Evolutionary conservation across 2,888 invertebrate species (phyloP).

Genomic region (Serripes groenlandicus): DNA sequence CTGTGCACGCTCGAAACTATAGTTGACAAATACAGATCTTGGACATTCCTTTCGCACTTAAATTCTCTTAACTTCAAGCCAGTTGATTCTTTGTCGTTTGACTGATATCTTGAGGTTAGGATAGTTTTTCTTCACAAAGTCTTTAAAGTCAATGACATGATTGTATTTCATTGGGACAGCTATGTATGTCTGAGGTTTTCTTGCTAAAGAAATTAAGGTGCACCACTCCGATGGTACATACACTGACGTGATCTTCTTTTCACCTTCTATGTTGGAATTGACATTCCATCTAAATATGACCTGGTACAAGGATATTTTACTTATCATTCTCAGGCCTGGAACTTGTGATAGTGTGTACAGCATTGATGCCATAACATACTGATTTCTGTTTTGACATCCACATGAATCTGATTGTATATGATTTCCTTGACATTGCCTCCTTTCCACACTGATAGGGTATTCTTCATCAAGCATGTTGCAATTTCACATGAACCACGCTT

Average conservation of each 20-base stretch:
- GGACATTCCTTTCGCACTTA: constrained; percentile 38
- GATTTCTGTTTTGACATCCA: constrained; percentile 55
- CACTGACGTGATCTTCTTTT: constrained; percentile 43
- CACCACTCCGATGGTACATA: no score
- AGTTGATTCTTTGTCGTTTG: constrained; percentile 41
- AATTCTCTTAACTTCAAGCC: constrained; percentile 54
- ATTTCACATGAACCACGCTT: constrained; percentile 46
- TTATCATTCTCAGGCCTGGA: constrained; percentile 16
- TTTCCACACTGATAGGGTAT: constrained; percentile 10
- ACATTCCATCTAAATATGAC: constrained; percentile 60
- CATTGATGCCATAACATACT: constrained; percentile 38
- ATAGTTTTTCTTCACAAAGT: constrained; percentile 32
- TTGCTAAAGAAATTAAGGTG: constrained; percentile 44
- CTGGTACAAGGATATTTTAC: constrained; percentile 48
- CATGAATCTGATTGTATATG: constrained; percentile 42
- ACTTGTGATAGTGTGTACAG: constrained; percentile 18
- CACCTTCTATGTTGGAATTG: constrained; percentile 49
- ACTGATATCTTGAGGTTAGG: constrained; percentile 43
- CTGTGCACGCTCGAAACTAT: not conserved
- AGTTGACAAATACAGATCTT: constrained; percentile 45
- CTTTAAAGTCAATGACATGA: constrained; percentile 1
- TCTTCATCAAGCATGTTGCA: constrained; percentile 30
- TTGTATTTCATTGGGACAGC: constrained; percentile 54
- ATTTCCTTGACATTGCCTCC: constrained; percentile 30
- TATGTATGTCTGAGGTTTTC: constrained; percentile 52